These are phyloP conservation scores for Anthoscopus minutus DNA, from an alignment of 2,113 vertebrate species.

Conservation along the genomic window DNA sequence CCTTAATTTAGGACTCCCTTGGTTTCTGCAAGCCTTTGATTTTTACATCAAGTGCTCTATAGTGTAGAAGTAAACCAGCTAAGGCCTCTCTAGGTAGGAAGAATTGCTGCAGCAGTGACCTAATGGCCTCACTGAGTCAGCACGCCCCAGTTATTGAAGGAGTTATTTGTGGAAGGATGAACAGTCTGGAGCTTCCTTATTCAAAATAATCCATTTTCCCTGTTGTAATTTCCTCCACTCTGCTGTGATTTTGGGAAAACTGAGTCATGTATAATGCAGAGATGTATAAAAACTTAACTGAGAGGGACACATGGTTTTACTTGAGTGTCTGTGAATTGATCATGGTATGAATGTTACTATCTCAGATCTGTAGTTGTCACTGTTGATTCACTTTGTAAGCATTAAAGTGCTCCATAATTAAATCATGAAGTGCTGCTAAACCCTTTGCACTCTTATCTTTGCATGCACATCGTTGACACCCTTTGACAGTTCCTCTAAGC, in stretches of 20 bases:
- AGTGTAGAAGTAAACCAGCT: neutral
- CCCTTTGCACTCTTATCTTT: neutral
- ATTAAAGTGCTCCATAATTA: neutral
- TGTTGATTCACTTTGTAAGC: neutral
- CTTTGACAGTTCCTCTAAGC: neutral
- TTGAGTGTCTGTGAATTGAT: neutral
- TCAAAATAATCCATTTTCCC: neutral
- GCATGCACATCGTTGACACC: neutral
- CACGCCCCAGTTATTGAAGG: neutral
- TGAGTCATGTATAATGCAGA: fast-evolving
- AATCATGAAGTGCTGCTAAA: neutral
- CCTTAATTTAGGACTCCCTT: neutral
- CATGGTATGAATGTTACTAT: neutral
- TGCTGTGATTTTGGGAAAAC: neutral
- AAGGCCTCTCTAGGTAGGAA: neutral
- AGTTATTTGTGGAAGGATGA: neutral
- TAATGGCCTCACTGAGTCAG: neutral
- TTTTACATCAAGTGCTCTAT: neutral
- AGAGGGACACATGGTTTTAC: neutral
- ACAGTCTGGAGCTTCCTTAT: neutral
- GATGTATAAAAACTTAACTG: neutral
- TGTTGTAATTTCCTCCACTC: neutral
- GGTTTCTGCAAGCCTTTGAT: neutral
- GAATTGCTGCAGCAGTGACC: neutral
- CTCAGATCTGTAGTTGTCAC: neutral